Conservation (phyloP, 2,113 vertebrate species). For the Gallinago paraguaiae region DNA sequence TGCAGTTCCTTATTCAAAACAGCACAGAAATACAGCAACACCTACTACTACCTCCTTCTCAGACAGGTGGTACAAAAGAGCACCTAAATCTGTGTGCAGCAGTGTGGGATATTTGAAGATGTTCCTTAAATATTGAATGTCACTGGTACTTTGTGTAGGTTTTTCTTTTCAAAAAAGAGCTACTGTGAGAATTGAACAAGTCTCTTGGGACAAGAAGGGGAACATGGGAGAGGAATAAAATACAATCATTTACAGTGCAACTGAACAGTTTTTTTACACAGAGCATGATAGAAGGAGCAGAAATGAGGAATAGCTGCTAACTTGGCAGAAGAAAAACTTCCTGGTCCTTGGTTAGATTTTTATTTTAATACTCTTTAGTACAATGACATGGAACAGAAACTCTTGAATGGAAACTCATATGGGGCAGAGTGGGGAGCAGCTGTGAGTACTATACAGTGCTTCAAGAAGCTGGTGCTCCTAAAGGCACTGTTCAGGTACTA, state of each 20-base stretch:
- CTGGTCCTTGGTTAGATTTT: neutral
- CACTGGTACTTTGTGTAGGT: neutral
- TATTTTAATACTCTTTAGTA: neutral
- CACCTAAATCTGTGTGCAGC: neutral
- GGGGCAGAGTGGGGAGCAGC: neutral
- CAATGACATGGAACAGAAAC: neutral
- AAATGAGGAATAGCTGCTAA: neutral
- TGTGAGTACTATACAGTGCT: neutral
- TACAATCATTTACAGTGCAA: neutral
- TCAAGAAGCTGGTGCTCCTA: neutral
- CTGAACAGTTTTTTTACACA: neutral
- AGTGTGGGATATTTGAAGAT: neutral
- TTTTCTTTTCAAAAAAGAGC: neutral
- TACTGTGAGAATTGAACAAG: neutral
- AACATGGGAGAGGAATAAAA: neutral
- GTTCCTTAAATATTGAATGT: neutral
- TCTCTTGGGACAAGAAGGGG: neutral
- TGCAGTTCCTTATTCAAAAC: neutral
- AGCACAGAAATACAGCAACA: neutral
- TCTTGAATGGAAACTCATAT: neutral
- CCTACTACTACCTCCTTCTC: neutral
- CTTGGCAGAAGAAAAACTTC: neutral
- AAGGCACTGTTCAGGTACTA: neutral
- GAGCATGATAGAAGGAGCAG: neutral
- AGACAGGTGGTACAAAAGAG: neutral